These are phyloP conservation scores for Harpagifer antarcticus DNA, from an alignment of 2,797 vertebrate genomes.

Conservation along the genomic window DNA sequence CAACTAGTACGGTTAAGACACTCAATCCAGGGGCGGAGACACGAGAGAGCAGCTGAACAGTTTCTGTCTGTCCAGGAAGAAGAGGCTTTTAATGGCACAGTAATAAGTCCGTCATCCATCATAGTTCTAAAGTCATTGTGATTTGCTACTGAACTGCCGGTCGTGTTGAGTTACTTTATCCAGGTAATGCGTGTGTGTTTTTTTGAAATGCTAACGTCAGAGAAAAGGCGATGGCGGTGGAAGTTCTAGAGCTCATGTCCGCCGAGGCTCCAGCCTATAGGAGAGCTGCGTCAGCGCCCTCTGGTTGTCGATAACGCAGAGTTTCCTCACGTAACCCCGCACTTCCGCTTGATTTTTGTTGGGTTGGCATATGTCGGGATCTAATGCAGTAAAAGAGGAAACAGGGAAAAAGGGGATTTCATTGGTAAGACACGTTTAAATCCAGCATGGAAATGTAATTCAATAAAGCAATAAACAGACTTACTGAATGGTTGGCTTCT, in stretches of 20 bases:
- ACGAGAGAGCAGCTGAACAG: constrained; percentile 60
- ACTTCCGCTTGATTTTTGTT: constrained; percentile 98
- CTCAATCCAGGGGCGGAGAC: constrained; percentile 53
- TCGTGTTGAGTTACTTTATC: constrained; percentile 36
- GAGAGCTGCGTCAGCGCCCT: constrained; percentile 98
- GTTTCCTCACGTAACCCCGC: constrained; percentile 94
- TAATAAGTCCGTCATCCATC: constrained; percentile 55
- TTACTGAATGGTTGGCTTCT: constrained; percentile 96
- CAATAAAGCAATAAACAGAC: constrained; percentile 62
- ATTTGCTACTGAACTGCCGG: constrained; percentile 70
- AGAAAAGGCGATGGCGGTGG: constrained; percentile 69
- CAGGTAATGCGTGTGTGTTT: constrained; percentile 24
- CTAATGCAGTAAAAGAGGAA: constrained; percentile 73
- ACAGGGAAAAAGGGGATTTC: not conserved
- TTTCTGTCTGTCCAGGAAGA: constrained; percentile 59
- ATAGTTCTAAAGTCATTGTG: constrained; percentile 50
- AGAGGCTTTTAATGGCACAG: constrained; percentile 74
- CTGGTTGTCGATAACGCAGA: constrained; percentile 99
- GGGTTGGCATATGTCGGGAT: constrained; percentile 92
- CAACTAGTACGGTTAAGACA: constrained; percentile 55
- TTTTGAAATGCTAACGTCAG: constrained; percentile 52
- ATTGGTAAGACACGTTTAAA: not conserved
- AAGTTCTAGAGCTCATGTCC: constrained; percentile 84
- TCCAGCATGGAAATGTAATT: not conserved
- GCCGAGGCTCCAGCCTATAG: constrained; percentile 94